Evolutionary conservation across 92 coral and sea anemone genomes (phyloP), one percentile per base, ranked within the genome.

Genomic region (Epizoanthus illoricatus): DNA sequence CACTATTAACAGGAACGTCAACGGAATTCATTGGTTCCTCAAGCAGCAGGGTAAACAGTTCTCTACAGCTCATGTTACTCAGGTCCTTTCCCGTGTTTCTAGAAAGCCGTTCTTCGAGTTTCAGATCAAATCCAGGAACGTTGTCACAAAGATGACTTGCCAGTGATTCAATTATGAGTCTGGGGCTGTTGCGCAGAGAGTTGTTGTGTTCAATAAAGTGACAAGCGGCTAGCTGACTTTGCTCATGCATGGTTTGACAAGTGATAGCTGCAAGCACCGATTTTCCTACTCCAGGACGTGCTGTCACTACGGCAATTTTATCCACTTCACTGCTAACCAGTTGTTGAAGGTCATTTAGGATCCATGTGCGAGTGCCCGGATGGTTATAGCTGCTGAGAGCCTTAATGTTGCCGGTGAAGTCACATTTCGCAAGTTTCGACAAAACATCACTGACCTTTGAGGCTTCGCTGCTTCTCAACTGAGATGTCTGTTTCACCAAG

Each of bases 201-300:
- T 91, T 76, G 39, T 84, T 86, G 80, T 88, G 85, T 24, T 88
- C 86, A 66, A 86, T 88, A 71, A 90, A 90, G 74, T 88, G 91
- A 59, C 85, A 57, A 69, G 84, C 94, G 47, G 89, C 94, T n/a
- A 90, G 85, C 3, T 68, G 45, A 0, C 75, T 76, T 21, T 73
- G 58, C 5, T 85, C 49, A 13, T 59, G 69, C 87, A 88, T 85
- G 40, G 33, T 72, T 57, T 85, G 65, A 64, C 94, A 90, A 3
- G 84, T 28, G 57, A 72, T 49, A 36, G 91, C 94, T 23, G 91
- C 89, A 63, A 90, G 79, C 11, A 90, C 91, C 7, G 94, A 81
- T 73, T 90, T 90, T 18, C 94, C 94, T 86, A 90, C 89, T 4
- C 94, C 94, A 61, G 94, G 89, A 73, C 72, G 70, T 17, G 87